These are phyloP conservation scores for Ameiurus melas DNA, from an alignment of 2,113 vertebrate genomes.

Conservation along the genomic window DNA sequence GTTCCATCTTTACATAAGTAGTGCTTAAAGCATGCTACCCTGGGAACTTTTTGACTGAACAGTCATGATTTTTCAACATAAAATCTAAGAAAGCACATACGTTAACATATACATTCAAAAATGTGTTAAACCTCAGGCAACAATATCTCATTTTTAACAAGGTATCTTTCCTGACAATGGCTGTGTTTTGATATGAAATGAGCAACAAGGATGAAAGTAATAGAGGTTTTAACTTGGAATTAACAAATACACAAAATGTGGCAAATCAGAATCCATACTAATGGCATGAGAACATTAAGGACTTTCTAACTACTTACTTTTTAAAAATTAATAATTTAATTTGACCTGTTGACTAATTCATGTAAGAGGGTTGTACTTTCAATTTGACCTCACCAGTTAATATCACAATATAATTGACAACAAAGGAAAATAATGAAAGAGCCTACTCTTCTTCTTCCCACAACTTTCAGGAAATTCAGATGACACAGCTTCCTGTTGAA, in stretches of 20 bases:
- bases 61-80: background rate
- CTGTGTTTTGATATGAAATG: background rate
- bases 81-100: background rate
- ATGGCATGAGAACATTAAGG: no score
- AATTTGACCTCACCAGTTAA: background rate
- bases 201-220: background rate
- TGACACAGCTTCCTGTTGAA: background rate
- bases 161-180: background rate
- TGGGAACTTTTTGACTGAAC: background rate
- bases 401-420: background rate
- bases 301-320: no score
- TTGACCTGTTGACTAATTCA: background rate
- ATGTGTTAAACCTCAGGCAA: no score
- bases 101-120: background rate
- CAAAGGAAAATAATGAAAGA: background rate
- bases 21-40: background rate
- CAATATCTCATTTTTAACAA: background rate
- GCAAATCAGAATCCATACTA: no score
- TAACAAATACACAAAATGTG: background rate
- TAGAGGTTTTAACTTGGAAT: background rate
- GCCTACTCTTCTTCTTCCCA: background rate
- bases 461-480: background rate
- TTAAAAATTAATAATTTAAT: no score
- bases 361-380: background rate
- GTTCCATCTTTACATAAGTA: background rate